Percentiles rank a stretch among this genome's conserved stretches.
Conservation (phyloP, 2,888 invertebrate genomes). For the Protodeltote pygarga region DNA sequence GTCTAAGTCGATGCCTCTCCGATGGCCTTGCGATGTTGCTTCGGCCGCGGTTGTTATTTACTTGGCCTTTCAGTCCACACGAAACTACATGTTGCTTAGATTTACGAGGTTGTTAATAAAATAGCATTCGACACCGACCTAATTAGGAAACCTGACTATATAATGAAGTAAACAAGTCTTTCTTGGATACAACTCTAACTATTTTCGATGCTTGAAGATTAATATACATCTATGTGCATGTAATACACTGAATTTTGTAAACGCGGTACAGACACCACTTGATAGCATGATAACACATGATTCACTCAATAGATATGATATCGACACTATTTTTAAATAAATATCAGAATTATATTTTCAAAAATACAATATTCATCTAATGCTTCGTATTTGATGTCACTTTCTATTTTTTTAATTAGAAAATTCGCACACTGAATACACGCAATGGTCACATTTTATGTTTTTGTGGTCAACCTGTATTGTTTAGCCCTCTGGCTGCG, state of each 20-base stretch:
- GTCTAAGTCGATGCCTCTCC: conserved; percentile 57
- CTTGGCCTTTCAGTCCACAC: conserved; percentile 58
- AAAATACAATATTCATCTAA: conserved; percentile 19
- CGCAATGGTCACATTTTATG: conserved; percentile 49
- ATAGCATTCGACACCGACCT: conserved; percentile 17
- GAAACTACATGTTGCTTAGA: conserved; percentile 46
- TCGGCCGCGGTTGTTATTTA: conserved; percentile 54
- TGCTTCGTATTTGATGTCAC: conserved; percentile 44
- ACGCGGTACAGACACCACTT: conserved; percentile 34
- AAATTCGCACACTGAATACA: conserved; percentile 49
- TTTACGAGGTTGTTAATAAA: conserved; percentile 36
- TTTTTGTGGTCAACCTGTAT: conserved; percentile 73
- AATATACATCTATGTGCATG: conserved; percentile 2
- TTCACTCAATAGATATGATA: conserved; percentile 49
- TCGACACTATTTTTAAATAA: conserved; percentile 39
- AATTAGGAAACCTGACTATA: conserved; percentile 20
- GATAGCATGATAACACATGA: conserved; percentile 48
- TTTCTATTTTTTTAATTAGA: conserved; percentile 35
- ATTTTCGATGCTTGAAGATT: not conserved
- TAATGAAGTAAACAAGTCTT: conserved; percentile 11
- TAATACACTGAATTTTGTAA: conserved; percentile 26
- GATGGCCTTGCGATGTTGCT: conserved; percentile 66
- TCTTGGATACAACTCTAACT: not conserved
- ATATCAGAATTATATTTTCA: too few relatives aligned
- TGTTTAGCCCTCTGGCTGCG: conserved; percentile 83